Percentiles rank a stretch among this genome's conserved stretches.
These are phyloP conservation scores for Halocaridina rubra DNA, from an alignment of 2,888 invertebrate species.

Conservation along the genomic window DNA sequence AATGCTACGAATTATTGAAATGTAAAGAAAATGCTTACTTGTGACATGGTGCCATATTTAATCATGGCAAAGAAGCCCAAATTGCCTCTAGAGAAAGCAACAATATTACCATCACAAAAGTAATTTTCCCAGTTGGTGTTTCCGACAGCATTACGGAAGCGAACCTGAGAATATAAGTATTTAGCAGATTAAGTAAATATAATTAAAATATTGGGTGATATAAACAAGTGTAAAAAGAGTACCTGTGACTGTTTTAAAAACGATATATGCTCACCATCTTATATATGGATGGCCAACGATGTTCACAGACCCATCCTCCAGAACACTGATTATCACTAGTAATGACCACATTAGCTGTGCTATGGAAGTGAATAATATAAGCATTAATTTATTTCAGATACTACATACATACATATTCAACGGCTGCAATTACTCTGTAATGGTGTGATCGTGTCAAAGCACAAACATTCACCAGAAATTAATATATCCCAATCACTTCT, in stretches of 20 bases:
- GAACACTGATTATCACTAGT: constrained; percentile 71
- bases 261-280: constrained; percentile 49
- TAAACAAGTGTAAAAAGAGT: too few species aligned
- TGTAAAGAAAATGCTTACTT: background rate
- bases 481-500: too few species aligned
- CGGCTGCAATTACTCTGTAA: too few species aligned
- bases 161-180: too few species aligned
- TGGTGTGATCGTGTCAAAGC: too few species aligned
- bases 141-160: constrained; percentile 63
- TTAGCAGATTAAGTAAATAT: too few species aligned
- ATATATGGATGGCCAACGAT: constrained; percentile 75
- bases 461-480: too few species aligned
- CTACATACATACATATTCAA: too few species aligned
- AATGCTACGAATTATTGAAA: too few species aligned
- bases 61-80: constrained; percentile 64
- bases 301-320: constrained; percentile 85
- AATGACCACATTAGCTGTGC: constrained; percentile 43
- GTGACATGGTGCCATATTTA: constrained; percentile 28
- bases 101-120: constrained; percentile 54
- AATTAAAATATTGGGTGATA: too few species aligned
- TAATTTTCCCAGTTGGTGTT: constrained; percentile 47
- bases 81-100: constrained; percentile 64
- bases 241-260: too few species aligned
- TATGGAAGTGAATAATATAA: background rate
- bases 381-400: background rate